Conservation (phyloP, 2,113 vertebrate genomes). For the Neoarius graeffei region DNA sequence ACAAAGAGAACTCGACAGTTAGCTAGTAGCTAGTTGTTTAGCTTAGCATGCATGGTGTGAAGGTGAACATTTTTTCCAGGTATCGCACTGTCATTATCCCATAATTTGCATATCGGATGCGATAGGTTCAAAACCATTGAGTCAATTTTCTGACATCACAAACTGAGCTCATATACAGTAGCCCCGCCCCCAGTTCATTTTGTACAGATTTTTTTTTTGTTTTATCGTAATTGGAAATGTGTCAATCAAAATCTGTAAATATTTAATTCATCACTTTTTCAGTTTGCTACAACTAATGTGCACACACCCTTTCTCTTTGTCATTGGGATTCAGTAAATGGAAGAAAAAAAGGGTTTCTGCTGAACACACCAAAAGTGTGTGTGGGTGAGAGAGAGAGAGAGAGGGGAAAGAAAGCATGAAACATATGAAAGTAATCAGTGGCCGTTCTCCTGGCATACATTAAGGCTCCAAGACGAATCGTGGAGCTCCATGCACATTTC, state of each 20-base stretch:
- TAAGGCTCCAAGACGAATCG: conserved; percentile 4
- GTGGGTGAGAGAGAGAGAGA: not conserved
- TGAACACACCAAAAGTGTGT: conserved; percentile 14
- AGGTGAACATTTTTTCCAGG: not conserved
- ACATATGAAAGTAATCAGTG: conserved; percentile 43
- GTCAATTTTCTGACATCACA: not conserved
- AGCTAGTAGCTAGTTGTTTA: not conserved
- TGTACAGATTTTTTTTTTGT: not conserved
- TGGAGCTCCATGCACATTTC: not conserved
- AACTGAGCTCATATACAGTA: not conserved
- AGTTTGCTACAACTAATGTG: not conserved
- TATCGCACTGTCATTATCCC: not conserved
- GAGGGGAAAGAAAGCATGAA: not conserved
- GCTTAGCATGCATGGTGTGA: not conserved
- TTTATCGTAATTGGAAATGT: not conserved
- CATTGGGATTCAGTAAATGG: not conserved
- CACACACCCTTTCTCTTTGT: not conserved
- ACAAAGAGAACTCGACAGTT: not conserved
- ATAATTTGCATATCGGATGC: not conserved
- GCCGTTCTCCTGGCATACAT: conserved; percentile 13
- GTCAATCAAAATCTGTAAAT: not conserved
- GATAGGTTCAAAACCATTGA: not conserved
- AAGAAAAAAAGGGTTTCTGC: conserved; percentile 22
- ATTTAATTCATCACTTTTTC: not conserved
- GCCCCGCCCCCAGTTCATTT: not conserved